A percentile compares a stretch with the other conserved stretches of the same genome.
Conservation (phyloP, 2,888 invertebrate genomes). For the Himalopsyche kuldschensis region DNA sequence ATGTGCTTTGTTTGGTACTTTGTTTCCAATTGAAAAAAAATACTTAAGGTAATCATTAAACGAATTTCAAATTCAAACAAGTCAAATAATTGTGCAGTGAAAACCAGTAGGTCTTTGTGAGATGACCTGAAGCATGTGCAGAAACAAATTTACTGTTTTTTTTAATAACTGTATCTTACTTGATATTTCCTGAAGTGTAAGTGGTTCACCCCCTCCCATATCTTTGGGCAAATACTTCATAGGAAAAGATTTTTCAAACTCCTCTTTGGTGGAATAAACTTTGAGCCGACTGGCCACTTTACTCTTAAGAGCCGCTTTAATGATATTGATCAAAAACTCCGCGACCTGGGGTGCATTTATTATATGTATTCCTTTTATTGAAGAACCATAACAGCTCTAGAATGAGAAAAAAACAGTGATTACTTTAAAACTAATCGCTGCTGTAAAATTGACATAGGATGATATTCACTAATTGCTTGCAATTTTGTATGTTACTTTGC, state of each 20-base stretch:
- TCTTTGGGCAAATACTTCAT: conserved; percentile 50
- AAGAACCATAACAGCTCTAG: conserved; percentile 54
- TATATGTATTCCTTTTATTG: conserved; percentile 51
- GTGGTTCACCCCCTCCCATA: conserved; percentile 48
- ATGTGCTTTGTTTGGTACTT: no score
- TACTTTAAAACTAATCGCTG: no score
- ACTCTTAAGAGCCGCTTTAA: conserved; percentile 51
- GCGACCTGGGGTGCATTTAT: conserved; percentile 50
- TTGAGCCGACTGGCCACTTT: conserved; percentile 51
- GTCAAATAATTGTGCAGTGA: no score
- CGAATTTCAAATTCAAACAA: no score
- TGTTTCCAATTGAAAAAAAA: no score
- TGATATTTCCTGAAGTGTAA: conserved; percentile 46
- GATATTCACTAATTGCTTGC: no score
- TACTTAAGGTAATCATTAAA: no score
- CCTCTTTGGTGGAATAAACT: conserved; percentile 47
- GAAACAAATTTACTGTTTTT: no score
- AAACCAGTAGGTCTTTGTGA: no score
- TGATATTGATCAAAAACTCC: conserved; percentile 46
- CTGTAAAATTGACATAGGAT: no score
- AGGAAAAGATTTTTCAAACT: conserved; percentile 47
- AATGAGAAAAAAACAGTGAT: conserved; percentile 31
- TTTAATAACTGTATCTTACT: conserved; percentile 43
- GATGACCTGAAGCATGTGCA: no score
- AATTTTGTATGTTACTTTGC: no score